Conservation (phyloP, 2,797 vertebrate species). For the Coranthus polyacanthus region DNA sequence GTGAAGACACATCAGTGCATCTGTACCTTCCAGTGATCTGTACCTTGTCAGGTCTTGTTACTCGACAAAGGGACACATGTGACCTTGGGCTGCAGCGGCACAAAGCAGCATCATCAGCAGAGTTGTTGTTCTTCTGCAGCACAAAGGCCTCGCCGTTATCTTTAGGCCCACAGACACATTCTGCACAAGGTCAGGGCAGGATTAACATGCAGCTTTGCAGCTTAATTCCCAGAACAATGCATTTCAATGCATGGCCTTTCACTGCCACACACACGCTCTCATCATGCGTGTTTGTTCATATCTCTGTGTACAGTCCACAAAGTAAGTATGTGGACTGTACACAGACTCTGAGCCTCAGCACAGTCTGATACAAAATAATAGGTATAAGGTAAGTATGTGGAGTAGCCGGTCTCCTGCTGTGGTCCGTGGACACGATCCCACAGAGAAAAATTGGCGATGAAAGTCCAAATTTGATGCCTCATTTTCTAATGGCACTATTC, state of each 20-base stretch:
- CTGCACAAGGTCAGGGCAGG: slow-evolving; percentile 78
- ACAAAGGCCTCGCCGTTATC: slow-evolving; percentile 79
- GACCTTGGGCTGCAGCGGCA: slow-evolving; percentile 66
- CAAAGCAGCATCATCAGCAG: slow-evolving; percentile 80
- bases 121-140: slow-evolving; percentile 71
- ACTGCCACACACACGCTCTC: slow-evolving; percentile 19
- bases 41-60: slow-evolving; percentile 73
- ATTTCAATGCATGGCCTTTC: slow-evolving; percentile 62
- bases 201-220: slow-evolving; percentile 75
- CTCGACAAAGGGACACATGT: slow-evolving; percentile 70
- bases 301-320: too few relatives aligned
- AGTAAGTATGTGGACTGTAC: too few relatives aligned
- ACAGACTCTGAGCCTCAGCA: too few relatives aligned
- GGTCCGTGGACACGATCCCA: too few relatives aligned
- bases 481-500: too few relatives aligned
- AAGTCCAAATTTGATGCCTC: too few relatives aligned
- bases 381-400: too few relatives aligned
- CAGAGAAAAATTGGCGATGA: too few relatives aligned
- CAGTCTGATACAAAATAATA: too few relatives aligned
- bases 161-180: slow-evolving; percentile 77
- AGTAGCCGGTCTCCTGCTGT: too few relatives aligned
- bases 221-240: slow-evolving; percentile 73
- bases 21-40: slow-evolving; percentile 56
- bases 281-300: background rate
- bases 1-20: slow-evolving; percentile 39